A percentile compares a stretch with the other conserved stretches of the same genome.
These are phyloP conservation scores for Apeira syringaria DNA, from an alignment of 2,888 invertebrate genomes.

Conservation along the genomic window DNA sequence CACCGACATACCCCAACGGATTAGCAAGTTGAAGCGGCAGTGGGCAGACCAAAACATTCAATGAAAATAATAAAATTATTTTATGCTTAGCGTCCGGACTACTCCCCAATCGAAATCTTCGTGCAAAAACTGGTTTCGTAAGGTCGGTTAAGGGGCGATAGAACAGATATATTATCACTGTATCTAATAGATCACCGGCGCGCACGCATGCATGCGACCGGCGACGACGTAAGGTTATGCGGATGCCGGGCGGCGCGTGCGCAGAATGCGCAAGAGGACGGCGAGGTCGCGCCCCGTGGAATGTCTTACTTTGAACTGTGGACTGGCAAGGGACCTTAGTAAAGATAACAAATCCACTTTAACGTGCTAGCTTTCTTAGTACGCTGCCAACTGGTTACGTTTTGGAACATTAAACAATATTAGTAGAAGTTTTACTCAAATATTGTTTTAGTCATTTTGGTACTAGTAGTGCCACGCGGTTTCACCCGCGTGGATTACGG, in stretches of 20 bases:
- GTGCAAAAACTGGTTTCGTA: background rate
- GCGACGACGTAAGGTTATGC: slow-evolving; percentile 64
- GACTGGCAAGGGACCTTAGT: background rate
- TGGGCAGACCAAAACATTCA: too few species aligned
- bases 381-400: too few species aligned
- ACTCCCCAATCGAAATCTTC: background rate
- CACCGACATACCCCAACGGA: too few species aligned
- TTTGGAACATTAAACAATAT: too few species aligned
- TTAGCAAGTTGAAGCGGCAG: too few species aligned
- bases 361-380: too few species aligned
- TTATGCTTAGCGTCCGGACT: too few species aligned
- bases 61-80: too few species aligned
- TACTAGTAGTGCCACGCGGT: too few species aligned
- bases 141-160: slow-evolving; percentile 3
- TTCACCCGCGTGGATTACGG: too few species aligned
- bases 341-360: background rate
- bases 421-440: too few species aligned
- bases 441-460: too few species aligned
- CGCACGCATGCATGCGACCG: slow-evolving; percentile 25
- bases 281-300: slow-evolving; percentile 68
- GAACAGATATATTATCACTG: slow-evolving; percentile 31
- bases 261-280: slow-evolving; percentile 53
- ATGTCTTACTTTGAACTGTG: slow-evolving; percentile 40
- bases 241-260: slow-evolving; percentile 70
- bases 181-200: slow-evolving; percentile 17